A percentile compares a stretch with the other conserved stretches of the same genome.
These are phyloP conservation scores for Epizoanthus fatuus DNA, from an alignment of 92 coral and sea anemone genomes.

Conservation along the genomic window DNA sequence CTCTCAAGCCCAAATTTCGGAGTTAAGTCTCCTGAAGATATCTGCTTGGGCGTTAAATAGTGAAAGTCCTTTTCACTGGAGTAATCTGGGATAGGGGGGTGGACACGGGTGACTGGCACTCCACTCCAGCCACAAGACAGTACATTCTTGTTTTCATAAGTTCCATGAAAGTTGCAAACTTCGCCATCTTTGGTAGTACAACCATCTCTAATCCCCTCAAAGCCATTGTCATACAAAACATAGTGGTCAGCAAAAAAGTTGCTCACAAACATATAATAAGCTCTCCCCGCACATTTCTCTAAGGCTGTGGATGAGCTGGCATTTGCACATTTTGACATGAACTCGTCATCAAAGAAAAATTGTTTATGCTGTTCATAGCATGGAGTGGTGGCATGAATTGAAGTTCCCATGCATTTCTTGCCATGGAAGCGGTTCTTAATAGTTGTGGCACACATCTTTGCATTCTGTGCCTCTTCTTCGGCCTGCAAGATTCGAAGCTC, in stretches of 20 bases:
- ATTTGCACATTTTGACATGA: conserved; percentile 49
- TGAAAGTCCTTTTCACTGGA: conserved; percentile 6
- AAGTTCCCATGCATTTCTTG: conserved; percentile 57
- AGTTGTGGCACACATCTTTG: conserved; percentile 42
- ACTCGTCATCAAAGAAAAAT: conserved; percentile 62
- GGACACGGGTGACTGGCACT: not conserved
- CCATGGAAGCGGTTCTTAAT: conserved; percentile 32
- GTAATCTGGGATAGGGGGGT: conserved; percentile 34
- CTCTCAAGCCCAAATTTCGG: too few species aligned
- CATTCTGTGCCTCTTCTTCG: too few species aligned
- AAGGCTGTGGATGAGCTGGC: conserved; percentile 27
- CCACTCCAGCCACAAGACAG: conserved; percentile 46
- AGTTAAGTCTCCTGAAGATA: too few species aligned
- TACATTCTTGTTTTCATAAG: not conserved
- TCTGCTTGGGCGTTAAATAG: not conserved
- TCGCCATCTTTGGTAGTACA: not conserved
- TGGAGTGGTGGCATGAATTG: conserved; percentile 30
- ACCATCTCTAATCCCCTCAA: conserved; percentile 56
- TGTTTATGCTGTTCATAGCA: conserved; percentile 19
- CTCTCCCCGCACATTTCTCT: conserved; percentile 59
- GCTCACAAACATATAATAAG: conserved; percentile 29
- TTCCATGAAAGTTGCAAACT: too few species aligned
- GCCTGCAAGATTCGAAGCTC: too few species aligned
- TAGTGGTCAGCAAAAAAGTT: conserved; percentile 29
- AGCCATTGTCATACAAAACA: conserved; percentile 48